phyloP scores from a whole-genome alignment of 1,140 invertebrate genomes.

The Monochamus saltuarius region DNA sequence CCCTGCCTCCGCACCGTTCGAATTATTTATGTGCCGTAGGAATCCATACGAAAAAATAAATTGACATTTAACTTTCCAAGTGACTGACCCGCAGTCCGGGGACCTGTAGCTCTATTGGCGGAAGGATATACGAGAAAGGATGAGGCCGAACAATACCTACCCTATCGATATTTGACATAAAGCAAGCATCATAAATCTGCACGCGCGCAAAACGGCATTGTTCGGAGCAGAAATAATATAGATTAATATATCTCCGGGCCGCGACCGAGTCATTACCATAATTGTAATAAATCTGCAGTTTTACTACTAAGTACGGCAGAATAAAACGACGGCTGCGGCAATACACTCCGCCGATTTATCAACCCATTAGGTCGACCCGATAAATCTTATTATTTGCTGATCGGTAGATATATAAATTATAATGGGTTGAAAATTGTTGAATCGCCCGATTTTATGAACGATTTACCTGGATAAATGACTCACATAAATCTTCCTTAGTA shows the following conservation, averaged over 20 bases:
- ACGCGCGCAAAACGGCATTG: no score
- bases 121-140: no score
- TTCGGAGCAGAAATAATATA: no score
- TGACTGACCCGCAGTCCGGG: no score
- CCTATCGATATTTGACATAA: no score
- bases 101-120: no score
- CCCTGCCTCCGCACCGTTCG: no score
- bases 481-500: background rate
- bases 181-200: no score
- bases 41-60: no score
- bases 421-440: slow-evolving; percentile 1
- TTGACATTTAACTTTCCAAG: no score
- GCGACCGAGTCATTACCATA: background rate
- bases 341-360: slow-evolving; percentile 2
- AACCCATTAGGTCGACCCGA: slow-evolving; percentile 4
- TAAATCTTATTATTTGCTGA: slow-evolving; percentile 14
- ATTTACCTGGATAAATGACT: background rate
- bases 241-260: background rate
- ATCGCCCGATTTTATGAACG: background rate
- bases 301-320: background rate
- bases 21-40: no score
- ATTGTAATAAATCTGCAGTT: slow-evolving; percentile 1
- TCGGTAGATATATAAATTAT: slow-evolving; percentile 6
- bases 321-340: background rate
- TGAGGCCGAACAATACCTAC: no score